Conservation (phyloP, 2,797 vertebrate genomes). For the Pseudochirops cupreus region DNA sequence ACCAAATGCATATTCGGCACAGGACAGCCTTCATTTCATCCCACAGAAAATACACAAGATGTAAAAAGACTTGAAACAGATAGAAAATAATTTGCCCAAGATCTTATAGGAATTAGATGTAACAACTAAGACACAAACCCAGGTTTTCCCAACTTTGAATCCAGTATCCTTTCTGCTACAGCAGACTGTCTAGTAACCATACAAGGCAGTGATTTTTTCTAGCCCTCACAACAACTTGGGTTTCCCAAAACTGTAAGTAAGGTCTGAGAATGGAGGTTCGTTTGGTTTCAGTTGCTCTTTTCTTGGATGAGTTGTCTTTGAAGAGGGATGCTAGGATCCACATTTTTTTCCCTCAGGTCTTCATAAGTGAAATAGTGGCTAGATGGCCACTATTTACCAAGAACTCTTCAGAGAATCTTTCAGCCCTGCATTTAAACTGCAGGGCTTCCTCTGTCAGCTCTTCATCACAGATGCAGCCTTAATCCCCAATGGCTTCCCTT, state of each 20-base stretch:
- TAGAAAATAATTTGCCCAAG: neutral
- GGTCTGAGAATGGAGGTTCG: neutral
- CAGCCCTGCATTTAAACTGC: neutral
- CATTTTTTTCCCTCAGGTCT: neutral
- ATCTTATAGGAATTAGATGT: neutral
- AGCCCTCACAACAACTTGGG: neutral
- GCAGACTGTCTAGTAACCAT: neutral
- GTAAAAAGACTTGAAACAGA: neutral
- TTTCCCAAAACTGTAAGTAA: neutral
- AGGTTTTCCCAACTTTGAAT: neutral
- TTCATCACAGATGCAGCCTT: neutral
- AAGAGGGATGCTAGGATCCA: neutral
- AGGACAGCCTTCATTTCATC: neutral
- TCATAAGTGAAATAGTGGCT: neutral
- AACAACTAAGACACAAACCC: neutral
- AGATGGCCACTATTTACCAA: neutral
- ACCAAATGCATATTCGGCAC: neutral
- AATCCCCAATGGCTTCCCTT: neutral
- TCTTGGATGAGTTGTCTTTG: neutral
- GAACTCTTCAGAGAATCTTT: neutral
- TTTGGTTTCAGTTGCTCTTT: neutral
- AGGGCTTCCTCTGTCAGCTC: neutral
- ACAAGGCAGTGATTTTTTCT: neutral
- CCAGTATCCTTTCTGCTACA: neutral
- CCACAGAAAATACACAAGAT: neutral